Evolutionary conservation across 2,797 vertebrate species (phyloP), one percentile per base, ranked within the genome.

Genomic region (Gallinago stenura): DNA sequence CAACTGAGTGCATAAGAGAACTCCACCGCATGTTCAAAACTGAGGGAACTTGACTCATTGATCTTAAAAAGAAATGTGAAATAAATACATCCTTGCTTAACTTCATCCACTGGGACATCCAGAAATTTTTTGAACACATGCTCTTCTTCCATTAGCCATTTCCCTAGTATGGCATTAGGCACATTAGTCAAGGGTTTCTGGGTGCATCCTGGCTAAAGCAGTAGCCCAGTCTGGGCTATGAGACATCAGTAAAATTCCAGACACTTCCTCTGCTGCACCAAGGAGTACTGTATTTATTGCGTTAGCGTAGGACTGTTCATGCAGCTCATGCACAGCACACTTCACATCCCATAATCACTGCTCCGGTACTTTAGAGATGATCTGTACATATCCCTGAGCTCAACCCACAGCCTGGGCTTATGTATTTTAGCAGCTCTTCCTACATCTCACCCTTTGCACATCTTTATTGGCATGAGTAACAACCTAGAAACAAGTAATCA

Each of bases 231-330:
- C 28, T 35, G 15, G n/a, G 53, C 50, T 46, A 21, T 9, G 13
- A 70, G 28, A n/a, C 20, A 53, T 9, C 7, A 14, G 24, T 14
- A 45, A 25, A 39, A 58, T 31, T 45, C 28, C 33, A 51, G 25
- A 16, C 2, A 1, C 37, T 87, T 68, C 79, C 14, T 43, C 13
- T 2, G 3, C 26, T 10, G 30, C 12, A 21, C 24, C 11, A 15
- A 62, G 31, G 12, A 51, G 26, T 28, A 8, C n/a, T 11, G 28
- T 12, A 35, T n/a, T 65, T 70, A 51, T 7, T 65, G 20, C 1
- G 1, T 17, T 33, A 65, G 30, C 20, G 15, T 3, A 7, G 37
- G 51, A 60, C 24, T 6, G 5, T 4, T 66, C 73, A n/a, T 0
- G 2, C 2, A 1, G 45, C 50, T 77, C 37, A n/a, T 2, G 24